Base-by-base conservation (phyloP, 2,888 invertebrate species). In the Lithodes maja region DNA sequence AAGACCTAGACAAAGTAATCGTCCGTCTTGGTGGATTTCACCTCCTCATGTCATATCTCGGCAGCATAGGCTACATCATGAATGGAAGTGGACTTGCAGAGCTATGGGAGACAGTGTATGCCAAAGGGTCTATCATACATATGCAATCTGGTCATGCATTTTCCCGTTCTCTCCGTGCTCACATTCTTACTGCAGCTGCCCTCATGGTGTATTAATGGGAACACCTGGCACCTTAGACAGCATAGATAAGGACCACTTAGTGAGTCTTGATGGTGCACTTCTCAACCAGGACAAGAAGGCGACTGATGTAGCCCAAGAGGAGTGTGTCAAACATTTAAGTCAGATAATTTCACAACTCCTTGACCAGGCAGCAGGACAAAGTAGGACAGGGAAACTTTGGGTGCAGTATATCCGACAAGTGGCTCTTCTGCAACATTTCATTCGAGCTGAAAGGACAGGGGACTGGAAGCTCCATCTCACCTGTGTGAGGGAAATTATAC, bases 401-500 rank as follows among this genome's bases (percentile, higher is more conserved):
- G 78, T 78, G 15, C 78, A 78, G 78, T 78, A 78, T 52, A 78
- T 75, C n/a, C 5, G 49, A 7, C 75, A 75, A 33, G 5, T 75
- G 49, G 17, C 53, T n/a, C 80, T 80, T 54, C 17, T 80, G 54
- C 80, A 49, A n/a, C 17, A 53, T n/a, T 91, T 82, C 61, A 89
- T 92, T 69, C 78, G 89, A 55, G 91, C 92, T 75, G 92, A 91
- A 75, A 54, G 92, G n/a, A 78, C 84, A 68, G 92, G 91, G 1
- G 80, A 92, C 90, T 92, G 92, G 92, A 74, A 91, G 15, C 80
- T 92, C 33, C 90, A 92, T 85, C 77, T 92, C 12, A 68, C 86
- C 55, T 91, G 86, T 77, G 92, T 92, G 55, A 83, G 91, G 87
- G 85, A 88, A 69, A 93, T 92, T 92, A 86, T 92, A 74, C 92